These are phyloP conservation scores for Entomyzon cyanotis DNA, from an alignment of 2,113 vertebrate species.

Conservation along the genomic window DNA sequence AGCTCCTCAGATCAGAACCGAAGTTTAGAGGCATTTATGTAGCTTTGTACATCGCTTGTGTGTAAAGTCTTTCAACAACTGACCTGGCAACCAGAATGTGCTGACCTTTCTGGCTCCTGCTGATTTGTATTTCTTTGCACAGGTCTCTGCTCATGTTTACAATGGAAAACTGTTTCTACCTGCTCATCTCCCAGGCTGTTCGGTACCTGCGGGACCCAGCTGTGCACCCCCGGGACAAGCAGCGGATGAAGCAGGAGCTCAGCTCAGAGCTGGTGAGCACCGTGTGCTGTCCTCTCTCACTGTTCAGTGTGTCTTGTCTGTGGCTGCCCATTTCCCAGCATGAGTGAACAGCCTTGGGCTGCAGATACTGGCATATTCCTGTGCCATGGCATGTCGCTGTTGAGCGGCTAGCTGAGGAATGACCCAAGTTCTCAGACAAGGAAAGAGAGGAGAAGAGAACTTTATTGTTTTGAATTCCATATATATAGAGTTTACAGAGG, in stretches of 20 bases:
- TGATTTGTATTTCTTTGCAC: not conserved
- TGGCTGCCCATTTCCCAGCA: not conserved
- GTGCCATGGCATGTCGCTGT: too few relatives aligned
- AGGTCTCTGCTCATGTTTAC: constrained; percentile 96
- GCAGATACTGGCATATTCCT: accelerated
- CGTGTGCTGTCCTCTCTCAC: not conserved
- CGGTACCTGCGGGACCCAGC: constrained; percentile 89
- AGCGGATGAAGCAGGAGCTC: constrained; percentile 97
- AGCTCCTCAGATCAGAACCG: not conserved
- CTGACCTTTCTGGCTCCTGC: not conserved
- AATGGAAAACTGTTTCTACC: constrained; percentile 98
- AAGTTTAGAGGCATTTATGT: not conserved
- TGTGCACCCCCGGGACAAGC: constrained; percentile 89
- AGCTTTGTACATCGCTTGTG: accelerated
- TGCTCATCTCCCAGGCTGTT: constrained; percentile 94
- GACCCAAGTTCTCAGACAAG: too few relatives aligned
- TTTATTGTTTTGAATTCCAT: too few relatives aligned
- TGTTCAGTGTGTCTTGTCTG: not conserved
- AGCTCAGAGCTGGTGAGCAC: constrained; percentile 91
- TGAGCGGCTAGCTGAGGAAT: too few relatives aligned
- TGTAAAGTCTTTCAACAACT: not conserved
- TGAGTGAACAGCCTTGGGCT: not conserved
- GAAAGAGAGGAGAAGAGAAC: too few relatives aligned
- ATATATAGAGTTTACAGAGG: too few relatives aligned
- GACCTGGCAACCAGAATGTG: not conserved